Conservation (phyloP, 2,888 invertebrate genomes). For the Lepetodrilus schrolli region DNA sequence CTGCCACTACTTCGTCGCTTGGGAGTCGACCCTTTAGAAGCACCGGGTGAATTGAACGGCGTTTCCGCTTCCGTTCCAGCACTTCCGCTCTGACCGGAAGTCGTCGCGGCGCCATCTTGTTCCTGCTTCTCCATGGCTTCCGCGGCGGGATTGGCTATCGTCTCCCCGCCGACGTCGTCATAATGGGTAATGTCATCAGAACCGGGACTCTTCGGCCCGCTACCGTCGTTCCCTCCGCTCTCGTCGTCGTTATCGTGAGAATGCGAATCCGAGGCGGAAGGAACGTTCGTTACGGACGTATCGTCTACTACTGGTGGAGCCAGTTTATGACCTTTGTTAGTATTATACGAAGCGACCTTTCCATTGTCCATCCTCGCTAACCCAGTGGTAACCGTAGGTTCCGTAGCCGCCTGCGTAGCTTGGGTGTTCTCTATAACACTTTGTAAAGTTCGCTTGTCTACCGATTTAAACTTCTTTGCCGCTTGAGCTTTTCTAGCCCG, state of each 20-base stretch:
- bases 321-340: conserved; percentile 51
- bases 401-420: conserved; percentile 45
- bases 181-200: conserved; percentile 40
- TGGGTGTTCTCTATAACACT: conserved; percentile 69
- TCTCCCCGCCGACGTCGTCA: conserved; percentile 89
- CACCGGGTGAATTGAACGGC: conserved; percentile 45
- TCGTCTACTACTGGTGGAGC: conserved; percentile 45
- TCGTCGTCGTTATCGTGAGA: conserved; percentile 65
- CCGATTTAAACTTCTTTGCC: conserved; percentile 57
- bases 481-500: conserved; percentile 64
- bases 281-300: conserved; percentile 47
- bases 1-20: neutral
- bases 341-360: conserved; percentile 64
- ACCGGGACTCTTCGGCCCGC: conserved; percentile 49
- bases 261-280: conserved; percentile 55
- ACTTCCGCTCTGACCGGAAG: conserved; percentile 86
- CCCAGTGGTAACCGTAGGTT: conserved; percentile 66
- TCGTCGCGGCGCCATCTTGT: conserved; percentile 29
- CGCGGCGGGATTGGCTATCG: conserved; percentile 90
- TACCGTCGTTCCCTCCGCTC: conserved; percentile 51
- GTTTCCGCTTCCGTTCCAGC: conserved; percentile 77
- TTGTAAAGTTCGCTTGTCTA: conserved; percentile 59
- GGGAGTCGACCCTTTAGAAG: conserved; percentile 26
- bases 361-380: conserved; percentile 67
- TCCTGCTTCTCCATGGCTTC: conserved; percentile 51